Percentiles rank a stretch among this genome's conserved stretches.
phyloP scores from a whole-genome alignment of 2,113 vertebrate genomes.

The Mus musculus region GRCm39 chr13:60439501-60440000 shows the following conservation, averaged over 20 bases:
- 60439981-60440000: neutral
- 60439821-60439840: neutral
- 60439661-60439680: neutral
- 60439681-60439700: neutral
- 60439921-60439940: neutral
- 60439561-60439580: neutral
- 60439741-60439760: neutral
- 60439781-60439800: neutral
- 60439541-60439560: neutral
- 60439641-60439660: neutral
- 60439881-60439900: neutral
- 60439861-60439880: neutral
- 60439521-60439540: neutral
- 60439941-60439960: neutral
- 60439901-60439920: neutral
- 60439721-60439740: neutral
- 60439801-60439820: neutral
- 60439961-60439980: neutral
- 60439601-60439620: constrained; percentile 8
- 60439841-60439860: neutral
- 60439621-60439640: neutral
- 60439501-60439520: neutral
- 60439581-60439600: neutral
- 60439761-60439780: neutral
- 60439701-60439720: neutral